A percentile compares a stretch with the other conserved stretches of the same genome.
These are phyloP conservation scores for Arbacia lixula DNA, from an alignment of 53 echinoderm and acorn worm genomes.

Conservation along the genomic window DNA sequence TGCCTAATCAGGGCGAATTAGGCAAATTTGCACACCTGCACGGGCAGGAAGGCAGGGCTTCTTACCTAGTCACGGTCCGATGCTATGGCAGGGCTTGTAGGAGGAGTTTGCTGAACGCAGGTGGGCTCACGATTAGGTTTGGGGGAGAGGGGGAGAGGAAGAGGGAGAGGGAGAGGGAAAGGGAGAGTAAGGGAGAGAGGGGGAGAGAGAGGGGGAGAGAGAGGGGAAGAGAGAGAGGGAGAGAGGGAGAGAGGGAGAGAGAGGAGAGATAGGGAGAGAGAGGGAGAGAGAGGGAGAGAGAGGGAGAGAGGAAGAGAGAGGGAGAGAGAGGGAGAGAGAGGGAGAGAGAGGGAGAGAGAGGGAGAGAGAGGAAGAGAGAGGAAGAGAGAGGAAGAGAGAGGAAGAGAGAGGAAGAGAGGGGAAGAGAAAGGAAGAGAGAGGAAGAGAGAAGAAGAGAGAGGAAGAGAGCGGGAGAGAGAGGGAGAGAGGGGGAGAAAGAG, in stretches of 20 bases:
- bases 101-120: not conserved
- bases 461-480: too few relatives aligned
- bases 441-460: not conserved
- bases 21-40: constrained; percentile 50
- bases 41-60: constrained; percentile 18
- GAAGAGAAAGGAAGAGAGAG: not conserved
- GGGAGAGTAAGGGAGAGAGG: not conserved
- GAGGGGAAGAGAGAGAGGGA: not conserved
- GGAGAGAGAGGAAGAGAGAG: not conserved
- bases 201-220: not conserved
- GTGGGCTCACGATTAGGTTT: constrained; percentile 16
- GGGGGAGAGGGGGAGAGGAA: not conserved
- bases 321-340: not conserved
- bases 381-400: not conserved
- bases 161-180: not conserved
- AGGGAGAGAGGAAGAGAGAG: not conserved
- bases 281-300: not conserved
- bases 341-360: not conserved
- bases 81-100: not conserved
- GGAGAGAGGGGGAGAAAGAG: not conserved
- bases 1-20: constrained; percentile 48
- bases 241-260: not conserved
- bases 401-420: not conserved
- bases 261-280: not conserved
- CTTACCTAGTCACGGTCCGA: constrained; percentile 34